Base-by-base conservation (phyloP, 2,888 invertebrate genomes). In the Drosophila histrio region DNA sequence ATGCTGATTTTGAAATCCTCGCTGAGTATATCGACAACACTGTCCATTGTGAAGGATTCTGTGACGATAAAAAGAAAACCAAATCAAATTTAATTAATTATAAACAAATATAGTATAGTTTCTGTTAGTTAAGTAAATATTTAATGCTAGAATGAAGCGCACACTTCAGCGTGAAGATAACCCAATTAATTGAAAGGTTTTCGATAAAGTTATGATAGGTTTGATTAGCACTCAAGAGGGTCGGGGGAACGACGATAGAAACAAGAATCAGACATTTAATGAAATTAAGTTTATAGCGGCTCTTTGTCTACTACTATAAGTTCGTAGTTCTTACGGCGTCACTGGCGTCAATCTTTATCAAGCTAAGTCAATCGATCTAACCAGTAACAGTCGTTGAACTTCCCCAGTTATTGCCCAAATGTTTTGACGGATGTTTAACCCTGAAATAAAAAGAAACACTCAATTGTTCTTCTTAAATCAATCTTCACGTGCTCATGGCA, bases 1-100 rank as follows among this genome's bases (percentile, higher is more conserved):
- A 91, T 74, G 60, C 91, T 91, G 59, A 91, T 86, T 81, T 87
- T 90, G 90, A 90, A 90, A 62, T 86, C 87, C 60, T 69, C 69
- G 76, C 71, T 78, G 62, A 88, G 60, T 46, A 77, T 80, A 85
- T 90, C 90, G 84, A 86, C 89, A 76, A 88, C 89, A 80, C 83
- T 83, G 82, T 87, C 83, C 87, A 90, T 89, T 53, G 81, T 89
- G 63, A 91, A 87, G 79, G 87, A 89, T 85, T 91, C 91, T 91
- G n/a, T n/a, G n/a, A n/a, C n/a, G 61, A 11, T 80, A 77, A 21
- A 57, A 41, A 36, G 38, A 44, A 43, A 58, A 66, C 39, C n/a
- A 62, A 77, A 74, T 61, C 60, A 74, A 63, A 77, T 53, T 75
- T 73, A 82, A 79, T 79, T 86, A 85, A 77, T 77, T 85, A 83